A percentile compares a stretch with the other conserved stretches of the same genome.
Conservation (phyloP, 2,113 vertebrate species). For the Nannospalax galili region DNA sequence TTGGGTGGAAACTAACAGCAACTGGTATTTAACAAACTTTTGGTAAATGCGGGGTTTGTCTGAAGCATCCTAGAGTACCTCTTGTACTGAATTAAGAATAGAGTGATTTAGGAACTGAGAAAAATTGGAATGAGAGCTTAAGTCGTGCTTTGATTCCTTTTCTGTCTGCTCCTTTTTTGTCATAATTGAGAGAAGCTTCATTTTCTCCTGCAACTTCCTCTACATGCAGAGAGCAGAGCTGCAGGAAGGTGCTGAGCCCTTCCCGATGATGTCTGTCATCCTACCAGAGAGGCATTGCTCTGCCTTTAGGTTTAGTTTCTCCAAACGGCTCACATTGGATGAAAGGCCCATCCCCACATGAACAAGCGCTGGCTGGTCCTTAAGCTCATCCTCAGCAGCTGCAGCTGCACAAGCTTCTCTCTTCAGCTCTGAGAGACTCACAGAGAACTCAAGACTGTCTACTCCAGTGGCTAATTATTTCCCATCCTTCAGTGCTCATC, state of each 20-base stretch:
- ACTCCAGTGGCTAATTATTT: slow-evolving; percentile 46
- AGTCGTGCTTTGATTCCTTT: too few species aligned
- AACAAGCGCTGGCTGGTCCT: background rate
- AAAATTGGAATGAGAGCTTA: background rate
- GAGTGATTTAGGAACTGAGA: background rate
- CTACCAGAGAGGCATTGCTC: background rate
- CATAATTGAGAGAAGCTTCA: background rate
- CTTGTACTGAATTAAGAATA: background rate
- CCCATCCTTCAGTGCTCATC: slow-evolving; percentile 5
- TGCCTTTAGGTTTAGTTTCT: background rate
- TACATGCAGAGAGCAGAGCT: background rate
- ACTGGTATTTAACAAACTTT: background rate
- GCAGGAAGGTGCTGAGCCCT: background rate
- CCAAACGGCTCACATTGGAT: background rate
- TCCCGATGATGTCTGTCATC: background rate
- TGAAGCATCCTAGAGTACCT: background rate
- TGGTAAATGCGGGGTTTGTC: background rate
- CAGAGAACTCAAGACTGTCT: background rate
- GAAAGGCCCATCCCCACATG: background rate
- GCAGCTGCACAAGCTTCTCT: background rate
- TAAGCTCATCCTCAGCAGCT: background rate
- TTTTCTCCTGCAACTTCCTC: background rate
- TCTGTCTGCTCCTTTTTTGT: background rate
- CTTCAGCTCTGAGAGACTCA: background rate
- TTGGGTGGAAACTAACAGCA: background rate